Conservation (phyloP, 1,140 invertebrate genomes). For the Drosophila teissieri region DNA sequence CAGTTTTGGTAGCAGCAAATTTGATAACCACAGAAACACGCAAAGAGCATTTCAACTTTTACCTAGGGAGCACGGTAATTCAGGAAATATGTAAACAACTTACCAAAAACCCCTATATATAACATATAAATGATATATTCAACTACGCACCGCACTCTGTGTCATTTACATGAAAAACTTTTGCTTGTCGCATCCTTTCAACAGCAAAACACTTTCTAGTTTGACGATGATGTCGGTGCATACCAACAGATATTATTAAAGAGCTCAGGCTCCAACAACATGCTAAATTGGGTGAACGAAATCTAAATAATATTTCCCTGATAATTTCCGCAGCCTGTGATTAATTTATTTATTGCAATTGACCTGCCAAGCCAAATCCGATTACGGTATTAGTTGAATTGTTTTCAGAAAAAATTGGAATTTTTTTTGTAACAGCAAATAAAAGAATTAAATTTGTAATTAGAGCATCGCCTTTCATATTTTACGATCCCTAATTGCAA, state of each 20-base stretch:
- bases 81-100: slow-evolving; percentile 38
- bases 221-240: slow-evolving; percentile 27
- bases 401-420: slow-evolving; percentile 21
- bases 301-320: slow-evolving; percentile 5
- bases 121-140: slow-evolving; percentile 3
- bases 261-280: background rate
- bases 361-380: slow-evolving; percentile 37
- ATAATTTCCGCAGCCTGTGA: background rate
- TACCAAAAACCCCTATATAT: slow-evolving; percentile 10
- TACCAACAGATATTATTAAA: slow-evolving; percentile 36
- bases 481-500: slow-evolving; percentile 10
- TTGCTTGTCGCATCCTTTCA: slow-evolving; percentile 58
- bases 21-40: slow-evolving; percentile 65
- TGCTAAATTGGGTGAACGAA: background rate
- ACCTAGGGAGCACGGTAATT: slow-evolving; percentile 29
- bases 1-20: slow-evolving; percentile 42
- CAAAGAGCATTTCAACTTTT: slow-evolving; percentile 75
- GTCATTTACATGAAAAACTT: slow-evolving; percentile 58
- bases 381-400: slow-evolving; percentile 36
- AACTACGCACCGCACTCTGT: slow-evolving; percentile 40
- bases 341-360: slow-evolving; percentile 35
- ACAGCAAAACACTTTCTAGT: slow-evolving; percentile 62
- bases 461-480: slow-evolving; percentile 5
- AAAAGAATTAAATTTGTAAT: slow-evolving; percentile 32
- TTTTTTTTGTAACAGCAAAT: slow-evolving; percentile 20